These are phyloP conservation scores for Gisinianus flammeolus DNA, from an alignment of 2,888 invertebrate species.

Conservation along the genomic window DNA sequence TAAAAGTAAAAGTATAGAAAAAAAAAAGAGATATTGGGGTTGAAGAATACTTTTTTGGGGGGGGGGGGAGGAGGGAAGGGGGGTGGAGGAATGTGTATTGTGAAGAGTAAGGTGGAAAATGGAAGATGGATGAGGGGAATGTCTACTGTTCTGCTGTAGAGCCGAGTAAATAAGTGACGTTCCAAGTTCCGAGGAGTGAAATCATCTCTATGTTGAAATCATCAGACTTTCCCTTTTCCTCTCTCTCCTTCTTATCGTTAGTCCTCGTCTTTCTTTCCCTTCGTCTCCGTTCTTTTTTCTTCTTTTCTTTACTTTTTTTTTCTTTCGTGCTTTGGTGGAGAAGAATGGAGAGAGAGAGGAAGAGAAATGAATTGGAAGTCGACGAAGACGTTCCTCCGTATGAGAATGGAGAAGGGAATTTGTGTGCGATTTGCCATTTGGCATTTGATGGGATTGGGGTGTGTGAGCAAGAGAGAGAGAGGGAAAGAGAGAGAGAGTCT, in stretches of 20 bases:
- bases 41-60: no score
- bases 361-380: not conserved
- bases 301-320: no score
- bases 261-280: no score
- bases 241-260: no score
- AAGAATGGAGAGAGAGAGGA: not conserved
- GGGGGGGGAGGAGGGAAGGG: not conserved
- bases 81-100: not conserved
- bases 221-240: no score
- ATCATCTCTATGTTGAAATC: not conserved
- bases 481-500: no score
- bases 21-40: no score
- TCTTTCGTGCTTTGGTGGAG: no score
- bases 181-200: not conserved
- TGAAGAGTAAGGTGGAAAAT: not conserved
- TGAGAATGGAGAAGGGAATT: not conserved
- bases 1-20: no score
- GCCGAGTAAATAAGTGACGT: not conserved
- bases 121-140: not conserved
- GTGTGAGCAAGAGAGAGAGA: no score
- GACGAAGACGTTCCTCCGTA: not conserved
- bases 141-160: not conserved
- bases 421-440: not conserved
- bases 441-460: not conserved
- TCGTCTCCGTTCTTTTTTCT: no score